Base-by-base conservation (phyloP, 1,140 invertebrate species). In the Coboldia fuscipes region DNA sequence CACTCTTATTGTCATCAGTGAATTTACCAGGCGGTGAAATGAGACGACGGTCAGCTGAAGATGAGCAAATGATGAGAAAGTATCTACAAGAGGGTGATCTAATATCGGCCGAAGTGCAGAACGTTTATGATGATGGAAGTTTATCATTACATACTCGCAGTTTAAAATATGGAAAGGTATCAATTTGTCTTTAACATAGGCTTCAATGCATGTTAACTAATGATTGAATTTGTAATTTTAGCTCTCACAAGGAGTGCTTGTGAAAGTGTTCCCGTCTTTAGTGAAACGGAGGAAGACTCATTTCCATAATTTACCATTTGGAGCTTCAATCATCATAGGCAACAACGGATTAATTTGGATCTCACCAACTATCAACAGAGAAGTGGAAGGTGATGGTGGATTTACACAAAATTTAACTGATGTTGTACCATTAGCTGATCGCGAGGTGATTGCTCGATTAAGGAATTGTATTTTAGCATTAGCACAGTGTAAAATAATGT, bases 311-410 rank as follows among this genome's bases (percentile, higher is more conserved):
- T 61, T 98, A 21, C 72, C 80, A 1, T 84, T 78, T 53, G 92
- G 92, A 0, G 78, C 79, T 0, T 84, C 75, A 41, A 60, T 98
- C 7, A 94, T 98, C 36, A 66, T 98, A 7, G 93, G 93, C 7
- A 90, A 88, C 44, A 98, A 99, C 58, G 94, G 96, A 1, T 94
- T 78, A 43, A 76, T 98, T 34, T 98, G 89, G 88, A 81, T 99
- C 31, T 77, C 73, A 35, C 81, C 85, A 12, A 73, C 65, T 32
- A 48, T 57, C 24, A 57, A 56, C 13, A 58, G 66, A 6, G 66
- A 72, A 9, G 70, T 75, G 41, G 68, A 70, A 18, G 70, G 72
- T 21, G 70, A 71, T 26, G 81, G 80, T 33, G 81, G 82, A 12
- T 86, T 84, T 47, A 66, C 70, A 3, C 72, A 83, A 45, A 79